Percentiles rank a stretch among this genome's conserved stretches.
Evolutionary conservation across 2,113 vertebrate genomes (phyloP).

Genomic region (Apeltes quadracus): DNA sequence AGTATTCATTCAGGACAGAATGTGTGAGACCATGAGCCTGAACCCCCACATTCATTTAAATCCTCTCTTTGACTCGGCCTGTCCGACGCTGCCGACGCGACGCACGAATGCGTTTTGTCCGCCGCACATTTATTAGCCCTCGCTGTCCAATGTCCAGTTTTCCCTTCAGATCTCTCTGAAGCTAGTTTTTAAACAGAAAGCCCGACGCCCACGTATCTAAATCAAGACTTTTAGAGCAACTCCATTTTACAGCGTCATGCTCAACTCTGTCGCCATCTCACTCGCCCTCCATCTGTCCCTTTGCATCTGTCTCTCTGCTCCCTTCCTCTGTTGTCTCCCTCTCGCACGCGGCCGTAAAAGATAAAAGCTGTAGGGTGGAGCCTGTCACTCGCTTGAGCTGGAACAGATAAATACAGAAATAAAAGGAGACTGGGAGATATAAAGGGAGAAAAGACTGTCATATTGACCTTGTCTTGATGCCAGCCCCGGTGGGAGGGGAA

Average conservation of each 20-base stretch:
- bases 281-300: constrained; percentile 67
- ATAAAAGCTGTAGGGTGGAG: constrained; percentile 76
- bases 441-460: constrained; percentile 59
- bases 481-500: constrained; percentile 59
- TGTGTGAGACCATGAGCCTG: constrained; percentile 32
- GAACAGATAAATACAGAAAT: constrained; percentile 41
- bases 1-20: constrained; percentile 43
- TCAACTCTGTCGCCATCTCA: constrained; percentile 59
- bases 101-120: constrained; percentile 11
- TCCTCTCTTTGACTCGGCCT: constrained; percentile 28
- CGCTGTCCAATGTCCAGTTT: background rate
- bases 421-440: constrained; percentile 44
- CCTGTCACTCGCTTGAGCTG: constrained; percentile 60
- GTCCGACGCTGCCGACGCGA: constrained; percentile 14
- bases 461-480: constrained; percentile 77
- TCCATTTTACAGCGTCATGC: constrained; percentile 61
- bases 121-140: constrained; percentile 28
- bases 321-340: constrained; percentile 43
- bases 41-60: constrained; percentile 54
- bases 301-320: constrained; percentile 64
- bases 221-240: constrained; percentile 53
- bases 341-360: constrained; percentile 61
- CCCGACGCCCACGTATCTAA: constrained; percentile 43
- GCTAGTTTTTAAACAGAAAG: constrained; percentile 29
- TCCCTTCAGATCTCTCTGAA: constrained; percentile 34